Conservation (phyloP, 2,113 vertebrate genomes). For the Dinomys branickii region DNA sequence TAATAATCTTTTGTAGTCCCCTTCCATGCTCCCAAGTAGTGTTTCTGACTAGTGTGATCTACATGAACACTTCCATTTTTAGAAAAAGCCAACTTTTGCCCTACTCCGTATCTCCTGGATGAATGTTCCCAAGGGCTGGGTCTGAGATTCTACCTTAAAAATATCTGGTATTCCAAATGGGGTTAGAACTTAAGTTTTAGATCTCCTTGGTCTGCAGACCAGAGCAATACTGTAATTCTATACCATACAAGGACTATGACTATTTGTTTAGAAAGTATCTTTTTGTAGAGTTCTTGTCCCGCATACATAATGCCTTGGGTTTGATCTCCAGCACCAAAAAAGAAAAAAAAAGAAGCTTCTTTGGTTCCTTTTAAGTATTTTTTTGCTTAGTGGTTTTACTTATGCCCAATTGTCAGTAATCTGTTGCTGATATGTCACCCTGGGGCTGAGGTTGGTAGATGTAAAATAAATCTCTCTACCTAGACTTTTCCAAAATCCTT, state of each 20-base stretch:
- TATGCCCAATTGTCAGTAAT: not conserved
- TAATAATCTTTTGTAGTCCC: not conserved
- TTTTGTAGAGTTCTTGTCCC: not conserved
- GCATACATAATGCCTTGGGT: not conserved
- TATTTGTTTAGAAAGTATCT: conserved; percentile 2
- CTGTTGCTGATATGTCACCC: not conserved
- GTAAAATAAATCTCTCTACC: not conserved
- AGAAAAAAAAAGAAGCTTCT: not conserved
- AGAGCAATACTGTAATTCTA: not conserved
- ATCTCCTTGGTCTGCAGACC: not conserved
- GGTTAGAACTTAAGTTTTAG: not conserved
- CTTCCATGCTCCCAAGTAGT: not conserved
- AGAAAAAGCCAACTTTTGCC: not conserved
- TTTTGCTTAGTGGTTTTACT: not conserved
- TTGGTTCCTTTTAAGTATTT: not conserved
- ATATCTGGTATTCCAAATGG: not conserved
- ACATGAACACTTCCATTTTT: not conserved
- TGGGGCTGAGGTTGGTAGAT: not conserved
- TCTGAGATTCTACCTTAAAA: not conserved
- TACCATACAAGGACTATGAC: not conserved
- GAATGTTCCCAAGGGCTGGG: not conserved
- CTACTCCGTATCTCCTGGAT: not conserved
- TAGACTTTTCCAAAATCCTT: not conserved
- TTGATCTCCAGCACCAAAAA: not conserved
- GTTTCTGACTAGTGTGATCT: not conserved